Conservation (phyloP, 2,888 invertebrate genomes). For the Hyposoter didymator region DNA sequence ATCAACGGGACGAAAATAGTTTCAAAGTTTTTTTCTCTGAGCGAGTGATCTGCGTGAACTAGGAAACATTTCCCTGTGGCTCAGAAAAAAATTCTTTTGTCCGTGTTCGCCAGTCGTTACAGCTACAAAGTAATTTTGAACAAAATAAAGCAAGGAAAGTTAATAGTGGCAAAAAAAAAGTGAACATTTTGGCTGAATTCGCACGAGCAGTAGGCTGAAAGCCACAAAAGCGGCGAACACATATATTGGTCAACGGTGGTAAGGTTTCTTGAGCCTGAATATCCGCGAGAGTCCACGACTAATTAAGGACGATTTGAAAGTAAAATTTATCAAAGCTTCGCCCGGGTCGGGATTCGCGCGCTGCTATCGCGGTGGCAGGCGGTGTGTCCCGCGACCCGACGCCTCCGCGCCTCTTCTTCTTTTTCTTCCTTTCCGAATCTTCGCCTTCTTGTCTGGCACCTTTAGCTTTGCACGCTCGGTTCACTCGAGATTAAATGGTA, state of each 20-base stretch:
- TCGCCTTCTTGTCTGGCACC: conserved; percentile 44
- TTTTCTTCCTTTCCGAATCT: conserved; percentile 10
- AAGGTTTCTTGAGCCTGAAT: conserved; percentile 18
- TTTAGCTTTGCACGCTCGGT: conserved; percentile 50
- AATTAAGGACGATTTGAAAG: conserved; percentile 69
- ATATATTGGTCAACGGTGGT: conserved; percentile 25
- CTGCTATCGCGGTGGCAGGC: conserved; percentile 45
- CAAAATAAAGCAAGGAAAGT: not conserved
- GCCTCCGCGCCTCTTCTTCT: conserved; percentile 31
- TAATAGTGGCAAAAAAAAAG: not conserved
- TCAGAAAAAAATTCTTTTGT: not conserved
- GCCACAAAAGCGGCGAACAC: conserved; percentile 21
- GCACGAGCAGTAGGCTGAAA: conserved; percentile 61
- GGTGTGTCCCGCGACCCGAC: conserved; percentile 53
- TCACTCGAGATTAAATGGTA: conserved; percentile 69
- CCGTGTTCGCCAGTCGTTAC: not conserved
- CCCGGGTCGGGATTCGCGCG: conserved; percentile 48
- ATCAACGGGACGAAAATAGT: not conserved
- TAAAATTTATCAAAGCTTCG: conserved; percentile 69
- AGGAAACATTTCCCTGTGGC: not conserved
- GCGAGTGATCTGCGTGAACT: not conserved
- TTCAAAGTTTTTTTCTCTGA: not conserved
- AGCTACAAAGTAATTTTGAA: not conserved
- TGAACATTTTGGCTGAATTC: conserved; percentile 12
- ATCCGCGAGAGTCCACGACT: conserved; percentile 39